Base-by-base conservation (phyloP, 2,888 invertebrate species). In the Suillia variegata region DNA sequence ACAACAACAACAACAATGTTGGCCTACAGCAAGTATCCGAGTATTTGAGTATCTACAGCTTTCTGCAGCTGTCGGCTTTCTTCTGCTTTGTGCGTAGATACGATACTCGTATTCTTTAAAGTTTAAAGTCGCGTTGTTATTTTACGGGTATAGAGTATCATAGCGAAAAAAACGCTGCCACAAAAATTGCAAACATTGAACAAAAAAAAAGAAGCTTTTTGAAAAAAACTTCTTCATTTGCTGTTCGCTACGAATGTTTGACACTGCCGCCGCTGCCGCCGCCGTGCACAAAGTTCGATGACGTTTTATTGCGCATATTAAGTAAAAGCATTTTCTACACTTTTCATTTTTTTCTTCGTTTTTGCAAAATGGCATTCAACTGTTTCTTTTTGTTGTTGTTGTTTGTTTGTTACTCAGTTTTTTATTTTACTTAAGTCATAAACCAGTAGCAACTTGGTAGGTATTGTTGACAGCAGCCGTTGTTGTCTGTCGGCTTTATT, bases 261-360 rank as follows among this genome's bases (percentile, higher is more conserved):
- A 6, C 20, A 45, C 18, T 45, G 17, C 5, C 45, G 20, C 18
- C 10, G 6, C n/a, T 34, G n/a, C 13, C 50, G 8, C 15, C 49
- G 13, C 24, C 49, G 22, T 10, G 34, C 13, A 22, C 56, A 57
- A 47, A 52, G 57, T 57, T 57, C 52, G 57, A 57, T 52, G 57
- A 52, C 57, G 52, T 52, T 52, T 57, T 22, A 57, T 52, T 45
- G 33, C 45, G 47, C 42, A 52, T 20, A 45, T 45, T 45, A 57
- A 57, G 52, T 47, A 52, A 57, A 56, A 57, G 26, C 47, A 1
- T 52, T 52, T 57, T 47, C 45, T 6, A 17, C 45, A 45, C 13
- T 38, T 38, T 45, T 20, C 52, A 18, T 24, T 24, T 18, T n/a
- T n/a, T n/a, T n/a, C n/a, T 15, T 38, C 4, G n/a, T 56, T 33